Evolutionary conservation across 2,797 vertebrate species (phyloP).

Genomic region (Chloroceryle amazona): DNA sequence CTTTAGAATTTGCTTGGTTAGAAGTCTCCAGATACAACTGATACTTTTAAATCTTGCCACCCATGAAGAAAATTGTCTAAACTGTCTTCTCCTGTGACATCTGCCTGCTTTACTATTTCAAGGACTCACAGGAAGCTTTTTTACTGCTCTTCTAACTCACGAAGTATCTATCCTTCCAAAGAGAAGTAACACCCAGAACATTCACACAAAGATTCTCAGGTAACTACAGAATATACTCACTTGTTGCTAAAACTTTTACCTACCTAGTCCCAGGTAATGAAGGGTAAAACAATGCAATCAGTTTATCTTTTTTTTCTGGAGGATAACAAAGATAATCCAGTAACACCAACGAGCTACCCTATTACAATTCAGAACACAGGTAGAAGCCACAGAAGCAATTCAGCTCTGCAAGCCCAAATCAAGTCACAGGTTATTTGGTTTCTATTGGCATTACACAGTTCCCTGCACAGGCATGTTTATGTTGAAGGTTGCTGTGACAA

Average conservation of each 20-base stretch:
- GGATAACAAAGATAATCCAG: conserved; percentile 20
- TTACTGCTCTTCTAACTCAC: background rate
- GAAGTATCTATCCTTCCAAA: background rate
- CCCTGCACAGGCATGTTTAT: background rate
- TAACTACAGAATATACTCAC: background rate
- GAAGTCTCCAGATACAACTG: background rate
- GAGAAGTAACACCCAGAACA: background rate
- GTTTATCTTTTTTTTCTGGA: background rate
- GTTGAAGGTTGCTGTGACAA: background rate
- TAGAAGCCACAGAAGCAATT: background rate
- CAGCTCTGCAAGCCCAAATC: background rate
- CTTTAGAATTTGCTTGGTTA: background rate
- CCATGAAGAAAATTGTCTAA: background rate
- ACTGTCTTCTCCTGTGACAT: background rate
- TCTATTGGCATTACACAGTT: background rate
- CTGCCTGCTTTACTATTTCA: background rate
- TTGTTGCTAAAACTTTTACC: background rate
- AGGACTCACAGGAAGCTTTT: background rate
- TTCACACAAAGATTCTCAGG: background rate
- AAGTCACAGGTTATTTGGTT: background rate
- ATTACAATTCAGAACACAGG: background rate
- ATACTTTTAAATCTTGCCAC: background rate
- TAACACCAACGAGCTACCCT: background rate
- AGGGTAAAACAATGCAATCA: background rate
- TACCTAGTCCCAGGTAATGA: background rate